These are phyloP conservation scores for Lasius platythorax DNA, from an alignment of 2,888 invertebrate species.

Conservation along the genomic window DNA sequence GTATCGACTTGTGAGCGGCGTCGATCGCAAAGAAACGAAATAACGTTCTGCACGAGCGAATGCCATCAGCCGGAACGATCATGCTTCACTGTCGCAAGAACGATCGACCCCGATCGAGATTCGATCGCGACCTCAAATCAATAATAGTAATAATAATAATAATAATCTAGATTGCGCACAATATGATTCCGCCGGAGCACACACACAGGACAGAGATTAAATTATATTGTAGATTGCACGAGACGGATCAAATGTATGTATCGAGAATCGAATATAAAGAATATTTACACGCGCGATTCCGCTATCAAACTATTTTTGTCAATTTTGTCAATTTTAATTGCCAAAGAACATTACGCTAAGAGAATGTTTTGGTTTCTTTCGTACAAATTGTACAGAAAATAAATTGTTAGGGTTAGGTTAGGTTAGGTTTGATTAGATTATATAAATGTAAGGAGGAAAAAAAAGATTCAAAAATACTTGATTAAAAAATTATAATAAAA, in stretches of 20 bases:
- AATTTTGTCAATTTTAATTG: not conserved
- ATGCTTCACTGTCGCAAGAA: slow-evolving; percentile 58
- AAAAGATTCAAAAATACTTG: not conserved
- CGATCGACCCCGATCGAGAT: slow-evolving; percentile 58
- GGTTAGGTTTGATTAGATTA: not conserved
- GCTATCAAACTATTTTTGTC: slow-evolving; percentile 5
- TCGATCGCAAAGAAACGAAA: slow-evolving; percentile 64
- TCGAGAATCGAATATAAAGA: slow-evolving; percentile 10
- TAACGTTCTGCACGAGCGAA: slow-evolving; percentile 66
- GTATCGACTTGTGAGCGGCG: slow-evolving; percentile 41
- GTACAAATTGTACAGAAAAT: not conserved
- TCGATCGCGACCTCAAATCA: slow-evolving; percentile 45
- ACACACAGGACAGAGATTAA: slow-evolving; percentile 53
- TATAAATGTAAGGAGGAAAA: not conserved
- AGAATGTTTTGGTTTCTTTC: not conserved
- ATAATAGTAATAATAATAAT: slow-evolving; percentile 48
- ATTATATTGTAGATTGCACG: slow-evolving; percentile 43
- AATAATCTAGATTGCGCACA: slow-evolving; percentile 12
- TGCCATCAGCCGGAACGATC: slow-evolving; percentile 46
- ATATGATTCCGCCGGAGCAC: slow-evolving; percentile 10
- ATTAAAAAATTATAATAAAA: not conserved
- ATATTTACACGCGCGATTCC: slow-evolving; percentile 13
- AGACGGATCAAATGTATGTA: slow-evolving; percentile 43
- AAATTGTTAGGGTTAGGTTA: too few species aligned
- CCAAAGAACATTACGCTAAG: not conserved